Evolutionary conservation across 2,888 invertebrate species (phyloP), one percentile per base, ranked within the genome.

Genomic region (Acrocera orbiculus): DNA sequence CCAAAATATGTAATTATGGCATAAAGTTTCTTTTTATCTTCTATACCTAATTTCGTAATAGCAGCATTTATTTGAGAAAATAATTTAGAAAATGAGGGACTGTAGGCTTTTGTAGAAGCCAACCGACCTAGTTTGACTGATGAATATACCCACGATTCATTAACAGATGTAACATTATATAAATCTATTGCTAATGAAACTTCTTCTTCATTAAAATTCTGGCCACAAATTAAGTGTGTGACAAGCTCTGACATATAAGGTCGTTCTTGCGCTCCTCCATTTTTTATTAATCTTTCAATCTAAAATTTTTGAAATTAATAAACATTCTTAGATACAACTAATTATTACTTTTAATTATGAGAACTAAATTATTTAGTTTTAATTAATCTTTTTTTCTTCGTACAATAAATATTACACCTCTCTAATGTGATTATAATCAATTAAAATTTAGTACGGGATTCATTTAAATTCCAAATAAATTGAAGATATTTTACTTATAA

Each of bases 131-230:
- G 53, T 40, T 69, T 66, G 27, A 63, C 67, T 47, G 72, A 73
- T 45, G 74, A 70, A 26, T 71, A 56, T 39, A 93, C 79, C 93
- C 93, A 95, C 57, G 76, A 71, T 51, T 77, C 75, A 26, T 76
- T 78, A 35, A 93, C 81, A 43, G 89, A 85, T 40, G 90, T 89
- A 36, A 89, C 77, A 61, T 86, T 89, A 61, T 90, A 95, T 11
- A 95, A 69, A 54, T 95, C 93, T 54, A 78, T 77, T 8, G 90
- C 90, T 63, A 89, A 87, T 36, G 75, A 74, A 47, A 92, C 70
- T 57, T 89, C 90, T 51, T 73, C 78, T 56, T 87, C 86, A 48
- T 79, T 73, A 37, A 78, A 78, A 62, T 86, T 79, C 45, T 73
- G 66, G 16, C 83, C 90, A 47, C 87, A 86, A 52, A 95, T 81